Evolutionary conservation across 2,888 invertebrate species (phyloP).

Genomic region (Meganola albula): DNA sequence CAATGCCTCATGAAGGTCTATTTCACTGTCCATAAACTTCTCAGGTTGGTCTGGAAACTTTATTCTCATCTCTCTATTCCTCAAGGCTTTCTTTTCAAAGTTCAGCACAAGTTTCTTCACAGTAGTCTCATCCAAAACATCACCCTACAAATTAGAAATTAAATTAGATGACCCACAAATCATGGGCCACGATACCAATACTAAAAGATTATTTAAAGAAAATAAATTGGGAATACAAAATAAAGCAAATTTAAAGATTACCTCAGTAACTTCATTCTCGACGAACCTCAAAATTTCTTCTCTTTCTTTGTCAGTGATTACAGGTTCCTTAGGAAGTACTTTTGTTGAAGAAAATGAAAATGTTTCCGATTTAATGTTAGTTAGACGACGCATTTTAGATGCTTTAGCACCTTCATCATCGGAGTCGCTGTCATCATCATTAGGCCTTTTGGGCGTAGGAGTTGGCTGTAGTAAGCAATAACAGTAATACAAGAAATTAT

Average conservation of each 20-base stretch:
- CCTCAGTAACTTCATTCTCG: constrained; percentile 88
- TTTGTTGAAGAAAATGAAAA: constrained; percentile 56
- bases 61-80: constrained; percentile 98
- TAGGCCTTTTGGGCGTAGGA: constrained; percentile 87
- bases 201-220: too few relatives aligned
- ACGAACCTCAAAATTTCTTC: constrained; percentile 89
- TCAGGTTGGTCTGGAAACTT: constrained; percentile 98
- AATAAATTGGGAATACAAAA: too few relatives aligned
- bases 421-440: constrained; percentile 80
- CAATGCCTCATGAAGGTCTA: constrained; percentile 92
- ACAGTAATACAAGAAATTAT: too few relatives aligned
- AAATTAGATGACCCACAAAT: too few relatives aligned
- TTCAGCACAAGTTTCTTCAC: constrained; percentile 92
- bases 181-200: too few relatives aligned
- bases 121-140: constrained; percentile 90
- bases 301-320: constrained; percentile 84
- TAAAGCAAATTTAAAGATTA: too few relatives aligned
- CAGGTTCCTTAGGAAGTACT: constrained; percentile 78
- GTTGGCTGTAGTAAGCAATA: constrained; percentile 83
- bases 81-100: constrained; percentile 95
- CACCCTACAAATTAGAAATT: constrained; percentile 83
- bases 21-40: constrained; percentile 99
- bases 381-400: constrained; percentile 79
- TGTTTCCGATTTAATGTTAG: constrained; percentile 67
- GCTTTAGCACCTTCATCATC: constrained; percentile 81